A percentile compares a stretch with the other conserved stretches of the same genome.
Conservation (phyloP, 1,140 invertebrate genomes). For the Caenorhabditis remanei region DNA sequence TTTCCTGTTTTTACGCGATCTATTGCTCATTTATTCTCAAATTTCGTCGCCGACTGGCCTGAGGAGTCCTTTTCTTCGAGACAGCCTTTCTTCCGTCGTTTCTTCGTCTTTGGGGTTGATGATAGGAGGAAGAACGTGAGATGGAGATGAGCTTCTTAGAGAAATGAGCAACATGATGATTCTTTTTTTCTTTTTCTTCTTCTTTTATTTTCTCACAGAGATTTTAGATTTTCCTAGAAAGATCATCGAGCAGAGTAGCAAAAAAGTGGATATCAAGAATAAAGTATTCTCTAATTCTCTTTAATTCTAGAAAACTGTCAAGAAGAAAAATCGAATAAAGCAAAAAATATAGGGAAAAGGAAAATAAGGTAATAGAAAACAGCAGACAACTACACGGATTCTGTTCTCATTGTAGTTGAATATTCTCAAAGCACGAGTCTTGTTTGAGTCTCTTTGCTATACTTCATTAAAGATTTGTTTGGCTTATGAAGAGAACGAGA, state of each 20-base stretch:
- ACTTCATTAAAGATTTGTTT: constrained; percentile 31
- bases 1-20: constrained; percentile 48
- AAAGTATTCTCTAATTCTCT: not conserved
- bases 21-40: constrained; percentile 57
- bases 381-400: not conserved
- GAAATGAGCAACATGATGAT: constrained; percentile 51
- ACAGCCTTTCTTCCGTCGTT: constrained; percentile 25
- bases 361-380: not conserved
- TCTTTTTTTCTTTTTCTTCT: not conserved
- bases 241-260: constrained; percentile 17
- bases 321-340: not conserved
- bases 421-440: constrained; percentile 14
- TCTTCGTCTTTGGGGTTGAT: constrained; percentile 50
- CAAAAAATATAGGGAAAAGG: not conserved
- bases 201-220: constrained; percentile 37
- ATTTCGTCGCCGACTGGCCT: constrained; percentile 40
- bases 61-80: not conserved
- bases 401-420: not conserved
- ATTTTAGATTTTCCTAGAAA: constrained; percentile 43
- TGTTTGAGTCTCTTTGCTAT: not conserved
- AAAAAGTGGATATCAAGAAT: not conserved
- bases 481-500: not conserved
- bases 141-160: constrained; percentile 28
- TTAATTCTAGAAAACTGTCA: not conserved
- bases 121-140: constrained; percentile 39